Conservation (phyloP, 2,797 vertebrate species). For the Caiman crocodilus region DNA sequence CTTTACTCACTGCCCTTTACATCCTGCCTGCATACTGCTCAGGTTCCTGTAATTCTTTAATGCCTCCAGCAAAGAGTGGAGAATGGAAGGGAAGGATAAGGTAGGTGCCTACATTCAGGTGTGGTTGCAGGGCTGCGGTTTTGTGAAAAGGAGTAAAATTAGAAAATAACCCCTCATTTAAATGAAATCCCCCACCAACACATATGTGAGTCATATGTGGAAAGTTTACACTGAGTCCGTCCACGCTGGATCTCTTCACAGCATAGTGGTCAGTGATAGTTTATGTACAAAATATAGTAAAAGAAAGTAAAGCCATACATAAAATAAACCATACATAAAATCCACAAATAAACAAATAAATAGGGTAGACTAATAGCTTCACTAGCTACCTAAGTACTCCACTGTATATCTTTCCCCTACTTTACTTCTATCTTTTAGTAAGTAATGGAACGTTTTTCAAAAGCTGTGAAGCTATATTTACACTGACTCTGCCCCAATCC, state of each 20-base stretch:
- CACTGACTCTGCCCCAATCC: too few species aligned
- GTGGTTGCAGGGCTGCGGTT: not conserved
- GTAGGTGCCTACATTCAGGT: not conserved
- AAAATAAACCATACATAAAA: not conserved
- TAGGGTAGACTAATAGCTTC: not conserved
- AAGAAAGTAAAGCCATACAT: not conserved
- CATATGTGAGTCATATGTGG: not conserved
- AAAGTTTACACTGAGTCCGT: not conserved
- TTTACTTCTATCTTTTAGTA: too few species aligned
- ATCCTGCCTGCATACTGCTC: slow-evolving; percentile 3
- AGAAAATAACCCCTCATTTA: not conserved
- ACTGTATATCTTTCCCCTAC: not conserved
- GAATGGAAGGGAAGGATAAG: not conserved
- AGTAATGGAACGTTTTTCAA: too few species aligned
- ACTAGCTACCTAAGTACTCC: not conserved
- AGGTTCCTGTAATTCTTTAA: slow-evolving; percentile 20
- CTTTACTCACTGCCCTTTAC: slow-evolving; percentile 18
- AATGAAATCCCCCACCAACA: not conserved
- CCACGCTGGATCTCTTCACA: not conserved
- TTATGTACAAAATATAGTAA: not conserved
- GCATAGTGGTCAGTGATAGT: not conserved
- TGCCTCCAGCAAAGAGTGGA: slow-evolving; percentile 15
- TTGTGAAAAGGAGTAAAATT: not conserved
- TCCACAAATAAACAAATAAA: not conserved
- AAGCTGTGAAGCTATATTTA: too few species aligned